Evolutionary conservation across 2,888 invertebrate species (phyloP).

Genomic region (Troides helena): DNA sequence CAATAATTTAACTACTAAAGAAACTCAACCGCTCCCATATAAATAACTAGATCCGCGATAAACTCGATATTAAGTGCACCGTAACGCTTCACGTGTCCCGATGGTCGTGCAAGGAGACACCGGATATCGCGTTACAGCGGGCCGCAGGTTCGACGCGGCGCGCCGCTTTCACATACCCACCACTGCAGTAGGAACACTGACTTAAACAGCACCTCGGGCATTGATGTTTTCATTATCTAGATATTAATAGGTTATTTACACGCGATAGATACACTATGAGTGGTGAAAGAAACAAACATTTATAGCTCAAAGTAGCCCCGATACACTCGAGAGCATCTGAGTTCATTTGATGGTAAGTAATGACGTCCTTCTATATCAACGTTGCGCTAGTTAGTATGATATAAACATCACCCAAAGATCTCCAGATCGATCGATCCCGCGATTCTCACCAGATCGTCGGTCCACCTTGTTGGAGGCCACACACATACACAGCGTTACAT

Average conservation of each 20-base stretch:
- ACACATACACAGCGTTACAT: no score
- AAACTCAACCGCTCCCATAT: background rate
- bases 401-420: no score
- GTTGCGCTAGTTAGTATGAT: no score
- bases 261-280: background rate
- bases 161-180: constrained; percentile 45
- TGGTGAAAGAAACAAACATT: no score
- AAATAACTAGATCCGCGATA: constrained; percentile 11
- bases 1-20: background rate
- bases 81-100: constrained; percentile 40
- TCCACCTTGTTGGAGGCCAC: no score
- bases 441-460: no score
- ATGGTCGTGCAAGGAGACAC: constrained; percentile 39
- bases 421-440: no score
- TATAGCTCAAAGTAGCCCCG: no score
- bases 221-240: background rate
- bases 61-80: constrained; percentile 34
- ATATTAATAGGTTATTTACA: constrained; percentile 6
- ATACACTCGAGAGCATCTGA: no score
- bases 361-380: no score
- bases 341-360: no score
- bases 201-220: constrained; percentile 7
- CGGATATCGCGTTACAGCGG: constrained; percentile 42
- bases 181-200: constrained; percentile 12
- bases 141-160: constrained; percentile 39